Conservation (phyloP, 2,113 vertebrate species). For the Syngnathus scovelli region DNA sequence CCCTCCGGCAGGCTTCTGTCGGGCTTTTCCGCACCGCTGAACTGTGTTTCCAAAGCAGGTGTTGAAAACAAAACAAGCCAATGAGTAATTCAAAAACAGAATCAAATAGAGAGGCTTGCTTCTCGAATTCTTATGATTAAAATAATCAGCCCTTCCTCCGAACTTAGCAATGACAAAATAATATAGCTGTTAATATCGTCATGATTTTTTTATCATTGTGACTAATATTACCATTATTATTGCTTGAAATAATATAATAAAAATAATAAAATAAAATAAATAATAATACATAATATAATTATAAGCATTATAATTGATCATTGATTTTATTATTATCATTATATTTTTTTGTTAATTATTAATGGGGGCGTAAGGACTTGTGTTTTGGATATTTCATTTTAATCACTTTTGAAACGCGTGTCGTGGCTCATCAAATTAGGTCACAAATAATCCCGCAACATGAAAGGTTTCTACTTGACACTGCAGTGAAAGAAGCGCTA, state of each 20-base stretch:
- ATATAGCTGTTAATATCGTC: not conserved
- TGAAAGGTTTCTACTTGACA: constrained; percentile 48
- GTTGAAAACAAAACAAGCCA: constrained; percentile 52
- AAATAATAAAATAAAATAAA: no score
- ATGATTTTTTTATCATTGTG: no score
- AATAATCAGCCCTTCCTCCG: no score
- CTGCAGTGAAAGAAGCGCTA: constrained; percentile 24
- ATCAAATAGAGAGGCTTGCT: constrained; percentile 4
- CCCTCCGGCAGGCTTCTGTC: constrained; percentile 62
- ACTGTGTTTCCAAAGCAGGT: constrained; percentile 67
- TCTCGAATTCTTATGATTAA: not conserved
- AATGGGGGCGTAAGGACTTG: not conserved
- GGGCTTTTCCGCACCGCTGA: constrained; percentile 60
- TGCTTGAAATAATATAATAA: not conserved
- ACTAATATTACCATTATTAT: not conserved
- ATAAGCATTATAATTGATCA: not conserved
- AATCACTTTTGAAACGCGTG: constrained; percentile 33
- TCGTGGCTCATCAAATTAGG: constrained; percentile 47
- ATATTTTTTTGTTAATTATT: not conserved
- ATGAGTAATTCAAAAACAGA: constrained; percentile 28
- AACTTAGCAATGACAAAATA: not conserved
- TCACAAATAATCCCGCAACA: constrained; percentile 57
- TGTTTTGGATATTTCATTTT: constrained; percentile 30
- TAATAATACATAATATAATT: no score
- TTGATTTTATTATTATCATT: not conserved